Base-by-base conservation (phyloP, 2,888 invertebrate genomes). In the Stenodema calcarata region DNA sequence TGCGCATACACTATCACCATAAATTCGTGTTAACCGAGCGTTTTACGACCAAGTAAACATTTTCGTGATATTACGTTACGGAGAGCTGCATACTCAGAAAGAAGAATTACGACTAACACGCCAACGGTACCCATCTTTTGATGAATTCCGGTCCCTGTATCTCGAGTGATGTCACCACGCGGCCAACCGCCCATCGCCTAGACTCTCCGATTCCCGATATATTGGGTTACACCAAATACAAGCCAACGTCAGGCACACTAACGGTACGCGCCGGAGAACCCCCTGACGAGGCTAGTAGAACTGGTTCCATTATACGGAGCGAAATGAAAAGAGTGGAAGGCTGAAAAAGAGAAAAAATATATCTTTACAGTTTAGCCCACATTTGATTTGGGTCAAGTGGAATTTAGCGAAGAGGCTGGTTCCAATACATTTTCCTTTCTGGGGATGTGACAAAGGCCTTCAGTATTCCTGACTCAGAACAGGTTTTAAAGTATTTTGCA, bases 241-340 rank as follows among this genome's bases (percentile, higher is more conserved):
- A 44, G 78, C 78, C 35, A 35, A 35, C 35, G 35, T 44, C n/a
- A 78, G 23, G 42, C 11, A 14, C 78, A 28, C 2, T 82, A 82
- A 82, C 82, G 82, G 82, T 82, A 82, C 30, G 27, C 23, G 54
- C 30, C 9, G 50, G 54, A 54, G 30, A 50, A 16, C 28, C 80
- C 80, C 42, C 78, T 2, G 78, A 78, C 78, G 44, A 78, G 41
- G 78, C n/a, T 44, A 30, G 78, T 7, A 78, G 78, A 78, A 78
- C 78, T 78, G 78, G 78, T 78, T 44, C 23, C 78, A 78, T 44
- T 78, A 78, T 78, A 78, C 44, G 78, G 44, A 44, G 23, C 18
- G 78, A 18, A 35, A 35, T 0, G 76, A 35, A 35, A 35, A 7
- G 35, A 35, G 35, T 35, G 35, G 35, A 35, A 18, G 16, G 41